Evolutionary conservation across 2,113 vertebrate species (phyloP), one percentile per base, ranked within the genome.

Genomic region (Beaufortia kweichowensis): DNA sequence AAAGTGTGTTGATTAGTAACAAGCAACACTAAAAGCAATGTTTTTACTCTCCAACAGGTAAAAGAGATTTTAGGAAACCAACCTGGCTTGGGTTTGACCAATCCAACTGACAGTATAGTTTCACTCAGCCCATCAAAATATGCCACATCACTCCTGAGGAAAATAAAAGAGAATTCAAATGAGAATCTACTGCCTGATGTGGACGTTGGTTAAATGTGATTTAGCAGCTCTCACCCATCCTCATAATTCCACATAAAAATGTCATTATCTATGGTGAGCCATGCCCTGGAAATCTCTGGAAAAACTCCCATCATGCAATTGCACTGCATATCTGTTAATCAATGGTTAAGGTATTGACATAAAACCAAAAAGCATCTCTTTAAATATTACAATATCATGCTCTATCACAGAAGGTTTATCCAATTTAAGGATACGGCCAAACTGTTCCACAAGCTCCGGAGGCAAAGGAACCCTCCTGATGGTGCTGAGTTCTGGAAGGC

Each of bases 301-400:
- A 99, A 99, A 56, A 99, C 96, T 61, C 97, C 97, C 97, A 99
- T 98, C 96, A 99, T 98, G 87, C 97, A 99, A 79, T 98, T 98
- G 82, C 95, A 99, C 29, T 99, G 97, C 97, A 99, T 99, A 85
- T 98, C 97, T 98, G 87, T 76, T 64, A 50, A 23, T 83, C 4
- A 6, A 41, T 75, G 89, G 92, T 93, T 95, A 95, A 95, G 84
- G 84, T 28, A 53, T 14, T 19, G n/a, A n/a, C n/a, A n/a, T 3
- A 15, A 71, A 69, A 19, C 11, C 35, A 31, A 5, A 64, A 43
- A 2, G 19, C 21, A 24, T 69, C 21, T 2, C 14, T 9, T 9
- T 10, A 12, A 17, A 46, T 46, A 46, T 46, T 12, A 46, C 43
- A 46, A 43, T 14, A 12, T 15, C 14, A 46, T 12, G 11, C 43